Percentiles rank a stretch among this genome's conserved stretches.
These are phyloP conservation scores for Synanthedon myopaeformis DNA, from an alignment of 2,888 invertebrate species.

Conservation along the genomic window DNA sequence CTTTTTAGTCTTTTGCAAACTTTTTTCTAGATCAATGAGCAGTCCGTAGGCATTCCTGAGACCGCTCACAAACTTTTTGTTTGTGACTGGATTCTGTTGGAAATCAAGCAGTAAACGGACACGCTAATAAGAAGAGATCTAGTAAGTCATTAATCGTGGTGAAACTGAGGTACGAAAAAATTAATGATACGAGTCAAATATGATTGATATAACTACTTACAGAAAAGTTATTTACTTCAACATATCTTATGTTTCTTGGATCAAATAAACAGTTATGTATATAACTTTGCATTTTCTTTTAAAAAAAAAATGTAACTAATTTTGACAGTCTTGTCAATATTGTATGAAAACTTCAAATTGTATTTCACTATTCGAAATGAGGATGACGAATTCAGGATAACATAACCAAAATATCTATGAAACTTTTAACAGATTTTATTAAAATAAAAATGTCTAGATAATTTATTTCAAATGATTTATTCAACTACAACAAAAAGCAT, in stretches of 20 bases:
- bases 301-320: background rate
- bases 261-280: constrained; percentile 18
- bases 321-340: background rate
- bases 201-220: constrained; percentile 18
- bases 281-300: constrained; percentile 4
- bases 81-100: constrained; percentile 4
- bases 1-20: constrained; percentile 33
- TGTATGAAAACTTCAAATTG: background rate
- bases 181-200: background rate
- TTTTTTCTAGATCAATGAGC: constrained; percentile 33
- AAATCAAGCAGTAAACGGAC: background rate
- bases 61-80: constrained; percentile 35
- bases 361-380: background rate
- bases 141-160: background rate
- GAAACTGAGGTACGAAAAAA: background rate
- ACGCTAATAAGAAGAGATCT: background rate
- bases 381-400: background rate
- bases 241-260: constrained; percentile 22
- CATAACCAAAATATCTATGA: background rate
- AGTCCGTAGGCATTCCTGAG: constrained; percentile 39
- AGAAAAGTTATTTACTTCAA: constrained; percentile 21
- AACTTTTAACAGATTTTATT: background rate
- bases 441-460: background rate
- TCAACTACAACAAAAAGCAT: constrained; percentile 70
- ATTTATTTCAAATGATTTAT: constrained; percentile 43